Percentiles rank a stretch among this genome's conserved stretches.
These are phyloP conservation scores for Sycobia sp. DNA, from an alignment of 1,140 invertebrate species.

Conservation along the genomic window DNA sequence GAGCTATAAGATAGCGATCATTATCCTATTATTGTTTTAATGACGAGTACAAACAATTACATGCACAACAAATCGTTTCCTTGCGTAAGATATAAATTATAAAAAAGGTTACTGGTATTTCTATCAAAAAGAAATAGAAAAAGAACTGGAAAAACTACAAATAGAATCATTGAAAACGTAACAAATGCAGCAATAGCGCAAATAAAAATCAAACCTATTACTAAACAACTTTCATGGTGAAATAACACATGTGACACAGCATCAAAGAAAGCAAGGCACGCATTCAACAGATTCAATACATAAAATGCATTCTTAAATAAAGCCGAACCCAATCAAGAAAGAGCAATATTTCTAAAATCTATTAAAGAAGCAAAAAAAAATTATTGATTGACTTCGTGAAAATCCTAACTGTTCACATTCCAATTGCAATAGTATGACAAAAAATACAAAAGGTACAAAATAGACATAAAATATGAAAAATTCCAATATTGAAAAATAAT, in stretches of 20 bases:
- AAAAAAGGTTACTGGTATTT: conserved; percentile 40
- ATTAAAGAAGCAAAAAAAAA: conserved; percentile 27
- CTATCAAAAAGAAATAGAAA: conserved; percentile 27
- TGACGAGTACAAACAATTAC: neutral
- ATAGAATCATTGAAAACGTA: conserved; percentile 13
- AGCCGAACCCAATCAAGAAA: conserved; percentile 42
- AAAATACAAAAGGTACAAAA: conserved; percentile 26
- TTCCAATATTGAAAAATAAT: neutral
- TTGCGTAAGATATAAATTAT: conserved; percentile 37
- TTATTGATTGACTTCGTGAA: conserved; percentile 27
- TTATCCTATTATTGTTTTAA: no score
- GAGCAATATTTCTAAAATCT: conserved; percentile 31
- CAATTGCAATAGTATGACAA: conserved; percentile 8
- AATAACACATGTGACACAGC: conserved; percentile 43
- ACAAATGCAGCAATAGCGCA: conserved; percentile 38
- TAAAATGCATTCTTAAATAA: conserved; percentile 39
- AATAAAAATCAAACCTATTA: conserved; percentile 33
- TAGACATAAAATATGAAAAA: neutral
- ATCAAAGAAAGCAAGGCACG: conserved; percentile 43
- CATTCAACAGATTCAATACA: conserved; percentile 42
- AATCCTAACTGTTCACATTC: conserved; percentile 5
- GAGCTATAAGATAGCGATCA: conserved; percentile 46
- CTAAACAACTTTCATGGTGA: conserved; percentile 52
- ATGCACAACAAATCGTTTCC: neutral
- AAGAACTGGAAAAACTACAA: neutral